phyloP scores from a whole-genome alignment of 2,797 vertebrate genomes.

The Amphiprion clarkii region DNA sequence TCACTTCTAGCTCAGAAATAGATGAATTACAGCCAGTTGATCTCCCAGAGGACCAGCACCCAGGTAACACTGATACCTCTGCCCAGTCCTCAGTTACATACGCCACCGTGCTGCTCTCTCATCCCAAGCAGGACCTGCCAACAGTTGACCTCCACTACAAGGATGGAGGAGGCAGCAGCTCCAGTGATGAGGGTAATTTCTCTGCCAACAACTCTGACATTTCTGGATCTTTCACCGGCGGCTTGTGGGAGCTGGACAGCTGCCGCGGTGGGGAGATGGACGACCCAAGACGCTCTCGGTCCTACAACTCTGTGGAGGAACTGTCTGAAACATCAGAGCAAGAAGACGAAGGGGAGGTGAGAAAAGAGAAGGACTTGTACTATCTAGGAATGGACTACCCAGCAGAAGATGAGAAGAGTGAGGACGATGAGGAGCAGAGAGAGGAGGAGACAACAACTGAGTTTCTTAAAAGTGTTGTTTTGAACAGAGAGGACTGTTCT shows the following conservation, averaged over 20 bases:
- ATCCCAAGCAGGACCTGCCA: constrained; percentile 52
- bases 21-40: constrained; percentile 21
- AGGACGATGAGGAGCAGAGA: constrained; percentile 57
- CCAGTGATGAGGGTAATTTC: constrained; percentile 85
- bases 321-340: constrained; percentile 88
- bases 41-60: constrained; percentile 19
- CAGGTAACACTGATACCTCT: constrained; percentile 44
- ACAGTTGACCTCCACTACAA: constrained; percentile 60
- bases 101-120: constrained; percentile 79
- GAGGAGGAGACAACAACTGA: constrained; percentile 43
- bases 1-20: neutral
- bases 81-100: constrained; percentile 87
- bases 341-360: constrained; percentile 65
- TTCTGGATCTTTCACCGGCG: constrained; percentile 79
- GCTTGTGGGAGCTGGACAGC: constrained; percentile 85
- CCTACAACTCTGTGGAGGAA: constrained; percentile 88
- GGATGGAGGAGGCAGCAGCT: constrained; percentile 73
- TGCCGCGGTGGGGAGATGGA: constrained; percentile 66
- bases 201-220: constrained; percentile 83
- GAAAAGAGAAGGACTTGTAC: constrained; percentile 76
- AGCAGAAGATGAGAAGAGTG: constrained; percentile 75
- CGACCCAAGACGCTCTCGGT: constrained; percentile 77
- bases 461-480: constrained; percentile 69
- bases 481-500: constrained; percentile 53
- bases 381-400: constrained; percentile 84